Conservation (phyloP, 1,140 invertebrate species). For the Drosophila pallidifrons region DNA sequence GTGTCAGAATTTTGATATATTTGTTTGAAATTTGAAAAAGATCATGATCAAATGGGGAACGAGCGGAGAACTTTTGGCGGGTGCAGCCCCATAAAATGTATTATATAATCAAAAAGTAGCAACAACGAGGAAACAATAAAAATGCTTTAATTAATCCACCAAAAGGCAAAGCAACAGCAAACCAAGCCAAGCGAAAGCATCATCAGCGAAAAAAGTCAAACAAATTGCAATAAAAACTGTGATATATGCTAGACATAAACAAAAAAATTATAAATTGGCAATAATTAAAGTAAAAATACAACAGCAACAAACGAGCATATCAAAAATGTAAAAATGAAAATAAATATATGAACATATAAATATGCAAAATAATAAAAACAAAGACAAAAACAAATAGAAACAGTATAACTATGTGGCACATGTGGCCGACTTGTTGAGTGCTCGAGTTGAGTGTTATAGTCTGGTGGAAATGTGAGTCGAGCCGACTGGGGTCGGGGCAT, state of each 20-base stretch:
- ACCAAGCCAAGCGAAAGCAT: slow-evolving; percentile 44
- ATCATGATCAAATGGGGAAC: slow-evolving; percentile 4
- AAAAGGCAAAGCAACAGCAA: slow-evolving; percentile 22
- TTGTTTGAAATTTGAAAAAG: slow-evolving; percentile 53
- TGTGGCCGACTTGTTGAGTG: slow-evolving; percentile 52
- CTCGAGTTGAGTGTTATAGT: slow-evolving; percentile 42
- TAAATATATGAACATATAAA: slow-evolving; percentile 60
- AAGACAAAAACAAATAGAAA: slow-evolving; percentile 3
- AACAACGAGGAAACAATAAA: slow-evolving; percentile 72
- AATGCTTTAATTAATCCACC: slow-evolving; percentile 69
- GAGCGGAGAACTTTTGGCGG: slow-evolving; percentile 63
- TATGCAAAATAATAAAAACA: slow-evolving; percentile 52
- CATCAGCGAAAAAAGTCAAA: slow-evolving; percentile 41
- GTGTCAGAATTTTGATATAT: slow-evolving; percentile 78
- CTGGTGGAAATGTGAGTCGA: slow-evolving; percentile 58
- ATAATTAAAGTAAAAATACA: slow-evolving; percentile 55
- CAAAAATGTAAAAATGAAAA: slow-evolving; percentile 54
- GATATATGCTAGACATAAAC: slow-evolving; percentile 66
- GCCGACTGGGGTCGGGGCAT: slow-evolving; percentile 22
- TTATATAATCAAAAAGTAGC: slow-evolving; percentile 52
- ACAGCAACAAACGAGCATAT: slow-evolving; percentile 35
- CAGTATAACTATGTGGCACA: slow-evolving; percentile 46
- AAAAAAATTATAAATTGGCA: slow-evolving; percentile 71
- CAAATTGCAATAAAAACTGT: slow-evolving; percentile 65
- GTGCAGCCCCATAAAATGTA: slow-evolving; percentile 49